Conservation (phyloP, 1,140 invertebrate species). For the Procambarus clarkii region DNA sequence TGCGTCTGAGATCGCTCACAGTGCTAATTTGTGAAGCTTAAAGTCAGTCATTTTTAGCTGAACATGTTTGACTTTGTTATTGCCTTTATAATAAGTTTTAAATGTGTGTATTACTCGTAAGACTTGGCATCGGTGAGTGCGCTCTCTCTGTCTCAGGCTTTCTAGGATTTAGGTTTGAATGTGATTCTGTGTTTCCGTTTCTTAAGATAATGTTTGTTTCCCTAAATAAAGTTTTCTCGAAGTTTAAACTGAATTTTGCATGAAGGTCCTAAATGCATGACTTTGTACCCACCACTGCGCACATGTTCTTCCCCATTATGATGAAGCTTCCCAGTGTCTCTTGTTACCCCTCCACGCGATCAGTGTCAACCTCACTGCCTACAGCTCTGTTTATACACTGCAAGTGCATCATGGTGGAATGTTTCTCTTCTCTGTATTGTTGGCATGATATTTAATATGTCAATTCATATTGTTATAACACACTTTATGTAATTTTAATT, state of each 20-base stretch:
- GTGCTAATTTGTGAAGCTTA: too few relatives aligned
- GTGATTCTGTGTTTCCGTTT: neutral
- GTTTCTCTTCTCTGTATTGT: neutral
- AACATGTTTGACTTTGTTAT: too few relatives aligned
- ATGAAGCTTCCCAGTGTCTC: neutral
- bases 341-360: neutral
- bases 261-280: neutral
- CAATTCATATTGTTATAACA: neutral
- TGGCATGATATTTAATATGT: neutral
- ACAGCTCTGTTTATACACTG: neutral
- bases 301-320: neutral
- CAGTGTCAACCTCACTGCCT: neutral
- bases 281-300: neutral
- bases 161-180: neutral
- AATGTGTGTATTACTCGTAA: too few relatives aligned
- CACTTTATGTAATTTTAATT: neutral
- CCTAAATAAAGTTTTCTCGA: neutral
- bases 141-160: neutral
- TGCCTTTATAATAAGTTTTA: too few relatives aligned
- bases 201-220: neutral
- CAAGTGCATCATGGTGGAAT: neutral
- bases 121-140: neutral
- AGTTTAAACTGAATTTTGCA: neutral
- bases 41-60: too few relatives aligned
- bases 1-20: too few relatives aligned